Percentiles rank a stretch among this genome's conserved stretches.
Conservation (phyloP, 2,113 vertebrate species). For the Ameiurus melas region DNA sequence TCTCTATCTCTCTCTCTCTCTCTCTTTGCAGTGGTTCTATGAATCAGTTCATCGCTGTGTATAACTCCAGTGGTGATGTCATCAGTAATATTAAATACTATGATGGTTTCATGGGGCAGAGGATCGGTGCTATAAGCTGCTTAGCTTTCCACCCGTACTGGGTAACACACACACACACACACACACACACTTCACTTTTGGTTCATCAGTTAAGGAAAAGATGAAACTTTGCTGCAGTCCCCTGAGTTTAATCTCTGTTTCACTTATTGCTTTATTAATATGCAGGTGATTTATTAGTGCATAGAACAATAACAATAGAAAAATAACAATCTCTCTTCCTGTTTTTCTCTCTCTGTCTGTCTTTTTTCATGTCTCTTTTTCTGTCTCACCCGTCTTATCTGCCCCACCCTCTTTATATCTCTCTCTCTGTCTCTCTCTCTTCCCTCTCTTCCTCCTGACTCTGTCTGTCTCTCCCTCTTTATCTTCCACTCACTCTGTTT, state of each 20-base stretch:
- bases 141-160: conserved; percentile 97
- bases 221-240: background rate
- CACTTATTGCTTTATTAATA: background rate
- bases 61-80: conserved; percentile 87
- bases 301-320: background rate
- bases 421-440: no score
- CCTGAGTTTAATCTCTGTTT: background rate
- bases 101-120: conserved; percentile 97
- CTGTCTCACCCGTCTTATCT: background rate
- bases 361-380: no score
- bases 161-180: conserved; percentile 70
- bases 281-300: background rate
- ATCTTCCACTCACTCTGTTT: background rate
- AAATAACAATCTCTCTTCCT: background rate
- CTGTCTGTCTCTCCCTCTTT: no score
- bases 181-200: background rate
- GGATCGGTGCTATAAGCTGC: conserved; percentile 98
- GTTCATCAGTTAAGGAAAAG: background rate
- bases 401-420: background rate
- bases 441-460: background rate
- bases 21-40: conserved; percentile 86
- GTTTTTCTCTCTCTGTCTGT: background rate
- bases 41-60: conserved; percentile 98
- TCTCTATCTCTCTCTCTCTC: background rate
- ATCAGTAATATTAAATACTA: conserved; percentile 99